Evolutionary conservation across 1,140 invertebrate species (phyloP).

Genomic region (Vanessa atalanta): DNA sequence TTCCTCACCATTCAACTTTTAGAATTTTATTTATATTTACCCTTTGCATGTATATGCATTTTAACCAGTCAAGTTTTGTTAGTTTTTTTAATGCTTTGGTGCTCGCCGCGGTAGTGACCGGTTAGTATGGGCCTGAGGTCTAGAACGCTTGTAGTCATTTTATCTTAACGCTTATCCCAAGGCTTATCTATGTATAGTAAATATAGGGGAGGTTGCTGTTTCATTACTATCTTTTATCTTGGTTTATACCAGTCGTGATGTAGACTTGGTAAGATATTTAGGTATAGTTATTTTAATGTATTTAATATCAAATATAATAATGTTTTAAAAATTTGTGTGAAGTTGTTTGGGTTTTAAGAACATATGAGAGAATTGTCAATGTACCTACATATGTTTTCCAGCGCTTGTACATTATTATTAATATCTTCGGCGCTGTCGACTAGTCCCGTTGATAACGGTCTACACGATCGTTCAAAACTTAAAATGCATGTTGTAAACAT

Average conservation of each 20-base stretch:
- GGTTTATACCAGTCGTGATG: constrained; percentile 14
- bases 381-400: too few relatives aligned
- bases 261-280: constrained; percentile 8
- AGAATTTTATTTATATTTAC: constrained; percentile 52
- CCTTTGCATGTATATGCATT: constrained; percentile 45
- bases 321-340: not conserved
- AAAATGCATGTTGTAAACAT: too few relatives aligned
- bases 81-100: constrained; percentile 22
- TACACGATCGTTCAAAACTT: too few relatives aligned
- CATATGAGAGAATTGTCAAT: too few relatives aligned
- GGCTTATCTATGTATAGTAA: constrained; percentile 25
- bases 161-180: constrained; percentile 23
- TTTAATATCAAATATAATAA: not conserved
- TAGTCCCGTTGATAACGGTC: too few relatives aligned
- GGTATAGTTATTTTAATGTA: not conserved
- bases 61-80: constrained; percentile 11
- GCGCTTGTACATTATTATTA: too few relatives aligned
- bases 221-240: constrained; percentile 22
- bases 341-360: too few relatives aligned
- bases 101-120: constrained; percentile 30
- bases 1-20: constrained; percentile 55
- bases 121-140: constrained; percentile 10
- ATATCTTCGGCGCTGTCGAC: too few relatives aligned
- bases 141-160: constrained; percentile 23
- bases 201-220: constrained; percentile 14